Percentiles rank a stretch among this genome's conserved stretches.
Conservation (phyloP, 1,140 invertebrate genomes). For the Lasaia peninsularis region DNA sequence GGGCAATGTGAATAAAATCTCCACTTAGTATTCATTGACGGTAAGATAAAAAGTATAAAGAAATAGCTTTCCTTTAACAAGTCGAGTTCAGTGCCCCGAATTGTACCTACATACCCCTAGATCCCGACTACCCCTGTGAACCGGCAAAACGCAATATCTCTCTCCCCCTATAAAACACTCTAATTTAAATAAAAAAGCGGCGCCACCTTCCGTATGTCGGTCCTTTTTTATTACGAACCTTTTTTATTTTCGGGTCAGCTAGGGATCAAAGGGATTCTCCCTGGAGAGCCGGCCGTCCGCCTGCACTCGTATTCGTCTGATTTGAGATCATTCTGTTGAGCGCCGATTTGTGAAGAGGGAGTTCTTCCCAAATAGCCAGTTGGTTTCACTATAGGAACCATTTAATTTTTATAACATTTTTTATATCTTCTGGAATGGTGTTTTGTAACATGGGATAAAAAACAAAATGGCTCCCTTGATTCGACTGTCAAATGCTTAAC, state of each 20-base stretch:
- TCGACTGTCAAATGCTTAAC: too few relatives aligned
- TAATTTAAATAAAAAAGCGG: slow-evolving; percentile 77
- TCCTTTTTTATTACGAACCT: slow-evolving; percentile 76
- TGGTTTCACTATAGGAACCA: slow-evolving; percentile 74
- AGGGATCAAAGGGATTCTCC: slow-evolving; percentile 73
- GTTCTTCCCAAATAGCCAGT: slow-evolving; percentile 67
- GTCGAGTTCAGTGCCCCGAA: slow-evolving; percentile 44
- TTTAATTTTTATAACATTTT: slow-evolving; percentile 33
- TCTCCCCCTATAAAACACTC: slow-evolving; percentile 74
- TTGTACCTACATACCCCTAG: slow-evolving; percentile 43
- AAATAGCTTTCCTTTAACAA: slow-evolving; percentile 12
- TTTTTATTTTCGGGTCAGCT: slow-evolving; percentile 76
- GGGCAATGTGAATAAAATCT: background rate
- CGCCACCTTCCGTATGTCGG: slow-evolving; percentile 76
- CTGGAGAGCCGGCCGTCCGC: slow-evolving; percentile 49
- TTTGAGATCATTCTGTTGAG: slow-evolving; percentile 65
- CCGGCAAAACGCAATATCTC: slow-evolving; percentile 73
- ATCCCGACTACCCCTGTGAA: slow-evolving; percentile 38
- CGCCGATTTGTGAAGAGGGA: slow-evolving; percentile 73
- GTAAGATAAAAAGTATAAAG: background rate
- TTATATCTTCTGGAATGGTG: too few relatives aligned
- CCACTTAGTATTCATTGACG: slow-evolving; percentile 2
- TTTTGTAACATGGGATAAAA: too few relatives aligned
- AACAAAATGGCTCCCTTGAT: too few relatives aligned
- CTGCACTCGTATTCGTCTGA: slow-evolving; percentile 50